A percentile compares a stretch with the other conserved stretches of the same genome.
phyloP scores from a whole-genome alignment of 2,113 vertebrate species.

The Trogon melanurus region DNA sequence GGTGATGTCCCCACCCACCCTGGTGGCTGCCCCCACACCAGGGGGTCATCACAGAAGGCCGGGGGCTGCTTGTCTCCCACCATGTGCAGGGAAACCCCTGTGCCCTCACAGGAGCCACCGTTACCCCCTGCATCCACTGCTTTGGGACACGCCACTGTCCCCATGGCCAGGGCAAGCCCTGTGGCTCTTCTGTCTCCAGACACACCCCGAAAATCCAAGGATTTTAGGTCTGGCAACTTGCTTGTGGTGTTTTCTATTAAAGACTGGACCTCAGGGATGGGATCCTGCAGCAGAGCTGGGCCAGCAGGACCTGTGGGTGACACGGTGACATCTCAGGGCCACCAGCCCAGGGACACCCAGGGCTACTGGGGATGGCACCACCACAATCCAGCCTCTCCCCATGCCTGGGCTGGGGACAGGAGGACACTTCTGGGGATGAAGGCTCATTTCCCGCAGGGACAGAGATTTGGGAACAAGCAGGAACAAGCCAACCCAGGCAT shows the following conservation, averaged over 20 bases:
- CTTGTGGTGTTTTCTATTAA: neutral
- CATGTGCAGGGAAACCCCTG: accelerated
- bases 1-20: accelerated
- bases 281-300: neutral
- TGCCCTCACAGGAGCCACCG: too few species aligned
- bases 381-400: neutral
- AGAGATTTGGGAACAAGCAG: neutral
- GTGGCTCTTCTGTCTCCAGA: neutral
- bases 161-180: neutral
- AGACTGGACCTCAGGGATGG: accelerated
- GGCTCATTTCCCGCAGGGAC: neutral
- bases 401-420: accelerated
- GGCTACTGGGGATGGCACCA: neutral
- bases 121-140: neutral
- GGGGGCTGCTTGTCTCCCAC: too few species aligned
- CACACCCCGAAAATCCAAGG: neutral
- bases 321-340: neutral
- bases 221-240: neutral
- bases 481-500: too few species aligned
- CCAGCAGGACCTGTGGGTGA: neutral
- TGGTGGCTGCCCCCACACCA: accelerated
- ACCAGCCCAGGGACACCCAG: neutral
- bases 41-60: accelerated
- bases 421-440: accelerated
- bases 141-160: neutral